Conservation (phyloP, 2,113 vertebrate genomes). For the Catagonus wagneri region DNA sequence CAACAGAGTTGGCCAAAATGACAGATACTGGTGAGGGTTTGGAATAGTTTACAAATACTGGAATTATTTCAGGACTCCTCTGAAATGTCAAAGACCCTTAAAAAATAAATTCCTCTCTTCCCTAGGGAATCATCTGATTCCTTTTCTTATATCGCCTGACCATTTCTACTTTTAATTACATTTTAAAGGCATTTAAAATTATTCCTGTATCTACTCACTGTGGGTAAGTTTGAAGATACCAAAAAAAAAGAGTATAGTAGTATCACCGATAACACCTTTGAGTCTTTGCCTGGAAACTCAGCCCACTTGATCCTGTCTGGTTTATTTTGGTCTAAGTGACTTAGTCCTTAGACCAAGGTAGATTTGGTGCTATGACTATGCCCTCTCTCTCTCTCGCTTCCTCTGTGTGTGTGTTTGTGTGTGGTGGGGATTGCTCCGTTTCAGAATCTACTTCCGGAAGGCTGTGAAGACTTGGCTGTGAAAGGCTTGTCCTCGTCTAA, state of each 20-base stretch:
- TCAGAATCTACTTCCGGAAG: not conserved
- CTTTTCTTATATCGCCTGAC: not conserved
- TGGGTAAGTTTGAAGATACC: slow-evolving; percentile 8
- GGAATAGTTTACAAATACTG: not conserved
- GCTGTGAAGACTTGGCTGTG: not conserved
- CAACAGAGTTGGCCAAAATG: not conserved
- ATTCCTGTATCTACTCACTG: not conserved
- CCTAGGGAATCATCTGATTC: not conserved
- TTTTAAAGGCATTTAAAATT: not conserved
- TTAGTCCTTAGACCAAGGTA: not conserved
- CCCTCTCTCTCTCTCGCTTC: not conserved
- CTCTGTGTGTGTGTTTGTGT: not conserved
- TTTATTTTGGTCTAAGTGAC: not conserved
- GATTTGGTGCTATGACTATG: not conserved
- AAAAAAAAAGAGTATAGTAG: not conserved
- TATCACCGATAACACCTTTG: not conserved
- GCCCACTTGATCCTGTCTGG: not conserved
- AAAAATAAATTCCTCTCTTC: not conserved
- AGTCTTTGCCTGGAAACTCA: not conserved
- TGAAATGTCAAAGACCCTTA: not conserved
- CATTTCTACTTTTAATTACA: not conserved
- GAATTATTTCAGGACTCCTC: not conserved
- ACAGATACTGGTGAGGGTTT: not conserved
- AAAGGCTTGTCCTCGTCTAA: not conserved
- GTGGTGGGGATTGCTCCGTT: not conserved